Conservation (phyloP, 2,888 invertebrate species). For the Amitus sp. region DNA sequence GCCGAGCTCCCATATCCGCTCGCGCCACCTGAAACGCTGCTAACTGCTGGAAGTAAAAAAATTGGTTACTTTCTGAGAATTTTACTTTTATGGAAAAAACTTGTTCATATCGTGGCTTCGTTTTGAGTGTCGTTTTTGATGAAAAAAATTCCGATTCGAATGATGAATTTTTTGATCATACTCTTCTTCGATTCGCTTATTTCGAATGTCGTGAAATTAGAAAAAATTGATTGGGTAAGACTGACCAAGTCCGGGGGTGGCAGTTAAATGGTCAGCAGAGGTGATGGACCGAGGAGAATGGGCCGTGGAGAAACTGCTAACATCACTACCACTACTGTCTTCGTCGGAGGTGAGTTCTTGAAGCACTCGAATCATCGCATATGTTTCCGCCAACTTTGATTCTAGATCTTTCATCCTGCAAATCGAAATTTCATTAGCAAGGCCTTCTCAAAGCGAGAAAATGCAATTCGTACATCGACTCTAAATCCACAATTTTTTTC, state of each 20-base stretch:
- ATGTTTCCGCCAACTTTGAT: conserved; percentile 87
- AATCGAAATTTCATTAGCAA: conserved; percentile 23
- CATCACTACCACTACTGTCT: conserved; percentile 70
- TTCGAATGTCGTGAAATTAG: too few relatives aligned
- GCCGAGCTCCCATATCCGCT: conserved; percentile 70
- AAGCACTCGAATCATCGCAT: conserved; percentile 89
- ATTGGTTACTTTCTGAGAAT: too few relatives aligned
- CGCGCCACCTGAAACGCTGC: conserved; percentile 70
- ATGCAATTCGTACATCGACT: conserved; percentile 87
- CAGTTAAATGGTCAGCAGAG: conserved; percentile 59
- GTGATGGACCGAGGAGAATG: conserved; percentile 64
- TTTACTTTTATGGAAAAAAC: too few relatives aligned
- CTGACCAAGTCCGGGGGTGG: conserved; percentile 61
- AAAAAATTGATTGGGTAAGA: too few relatives aligned
- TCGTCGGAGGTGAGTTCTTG: conserved; percentile 83
- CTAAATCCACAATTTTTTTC: conserved; percentile 85
- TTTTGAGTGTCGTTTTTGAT: too few relatives aligned
- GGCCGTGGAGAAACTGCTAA: conserved; percentile 68
- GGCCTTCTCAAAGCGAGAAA: too few relatives aligned
- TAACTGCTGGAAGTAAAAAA: too few relatives aligned
- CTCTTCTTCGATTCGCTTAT: too few relatives aligned
- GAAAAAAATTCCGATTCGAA: too few relatives aligned
- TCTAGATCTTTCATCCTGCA: conserved; percentile 83
- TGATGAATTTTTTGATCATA: too few relatives aligned
- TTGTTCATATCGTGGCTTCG: too few relatives aligned